Percentiles rank a stretch among this genome's conserved stretches.
phyloP scores from a whole-genome alignment of 1,140 invertebrate species.

The Bombus soroeensis region DNA sequence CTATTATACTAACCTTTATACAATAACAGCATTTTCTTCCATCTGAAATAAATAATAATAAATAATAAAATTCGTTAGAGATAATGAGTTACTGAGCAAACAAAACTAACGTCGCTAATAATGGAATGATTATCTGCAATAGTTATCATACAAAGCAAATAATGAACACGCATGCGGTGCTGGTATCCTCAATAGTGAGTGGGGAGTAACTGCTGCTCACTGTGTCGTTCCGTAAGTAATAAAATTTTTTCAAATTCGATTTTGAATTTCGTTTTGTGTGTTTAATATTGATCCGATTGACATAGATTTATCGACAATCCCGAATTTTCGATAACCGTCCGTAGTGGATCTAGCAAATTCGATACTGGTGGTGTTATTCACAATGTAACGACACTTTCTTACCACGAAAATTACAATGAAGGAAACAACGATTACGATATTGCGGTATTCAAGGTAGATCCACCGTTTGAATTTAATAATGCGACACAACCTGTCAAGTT shows the following conservation, averaged over 20 bases:
- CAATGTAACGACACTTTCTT: constrained; percentile 61
- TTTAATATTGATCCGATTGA: not conserved
- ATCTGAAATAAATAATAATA: no score
- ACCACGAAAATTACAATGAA: constrained; percentile 77
- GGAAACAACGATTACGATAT: constrained; percentile 83
- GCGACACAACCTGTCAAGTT: constrained; percentile 53
- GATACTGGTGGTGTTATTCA: constrained; percentile 74
- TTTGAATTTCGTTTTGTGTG: not conserved
- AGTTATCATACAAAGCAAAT: constrained; percentile 74
- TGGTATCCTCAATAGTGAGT: constrained; percentile 79
- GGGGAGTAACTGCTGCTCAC: constrained; percentile 83
- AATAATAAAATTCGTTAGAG: no score
- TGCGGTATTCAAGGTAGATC: constrained; percentile 78
- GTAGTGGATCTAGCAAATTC: constrained; percentile 70
- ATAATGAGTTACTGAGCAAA: no score
- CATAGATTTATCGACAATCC: not conserved
- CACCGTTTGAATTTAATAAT: constrained; percentile 55
- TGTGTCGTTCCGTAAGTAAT: constrained; percentile 74
- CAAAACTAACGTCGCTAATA: not conserved
- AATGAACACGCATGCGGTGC: constrained; percentile 80
- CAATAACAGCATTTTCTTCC: no score
- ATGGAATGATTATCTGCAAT: constrained; percentile 37
- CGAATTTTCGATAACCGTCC: constrained; percentile 46
- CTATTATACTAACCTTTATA: no score
- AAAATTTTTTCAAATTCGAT: not conserved